A percentile compares a stretch with the other conserved stretches of the same genome.
Conservation (phyloP, 2,797 vertebrate species). For the Hydrophis major region DNA sequence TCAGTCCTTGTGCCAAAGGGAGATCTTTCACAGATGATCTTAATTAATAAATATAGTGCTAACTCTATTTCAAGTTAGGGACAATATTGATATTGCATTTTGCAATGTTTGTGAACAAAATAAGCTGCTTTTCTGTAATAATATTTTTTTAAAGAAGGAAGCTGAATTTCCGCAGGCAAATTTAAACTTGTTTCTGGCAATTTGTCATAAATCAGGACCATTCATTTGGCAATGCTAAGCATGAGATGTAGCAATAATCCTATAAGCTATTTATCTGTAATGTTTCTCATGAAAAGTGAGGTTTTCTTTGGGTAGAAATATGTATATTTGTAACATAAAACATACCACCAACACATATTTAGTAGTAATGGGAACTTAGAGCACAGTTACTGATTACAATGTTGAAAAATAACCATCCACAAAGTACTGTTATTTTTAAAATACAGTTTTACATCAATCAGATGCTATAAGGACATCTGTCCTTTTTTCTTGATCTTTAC, state of each 20-base stretch:
- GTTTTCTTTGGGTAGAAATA: background rate
- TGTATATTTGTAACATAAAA: background rate
- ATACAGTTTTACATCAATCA: background rate
- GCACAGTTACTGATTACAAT: background rate
- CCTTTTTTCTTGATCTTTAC: background rate
- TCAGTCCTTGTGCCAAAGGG: no score
- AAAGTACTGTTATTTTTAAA: background rate
- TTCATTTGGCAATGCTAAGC: background rate
- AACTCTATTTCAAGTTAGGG: background rate
- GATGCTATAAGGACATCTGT: background rate
- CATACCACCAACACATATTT: background rate
- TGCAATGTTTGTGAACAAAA: constrained; percentile 2
- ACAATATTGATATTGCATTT: background rate
- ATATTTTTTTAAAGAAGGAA: constrained; percentile 27
- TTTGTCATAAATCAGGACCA: background rate
- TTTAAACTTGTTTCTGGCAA: background rate
- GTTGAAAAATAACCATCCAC: background rate
- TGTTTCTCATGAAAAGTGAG: background rate
- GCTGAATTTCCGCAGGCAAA: background rate
- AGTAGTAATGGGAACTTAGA: background rate
- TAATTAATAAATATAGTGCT: background rate
- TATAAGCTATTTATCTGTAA: background rate
- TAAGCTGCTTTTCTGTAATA: constrained; percentile 6
- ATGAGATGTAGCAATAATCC: background rate
- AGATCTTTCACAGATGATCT: background rate